Conservation (phyloP, 1,140 invertebrate species). For the Drosophila watanabei region DNA sequence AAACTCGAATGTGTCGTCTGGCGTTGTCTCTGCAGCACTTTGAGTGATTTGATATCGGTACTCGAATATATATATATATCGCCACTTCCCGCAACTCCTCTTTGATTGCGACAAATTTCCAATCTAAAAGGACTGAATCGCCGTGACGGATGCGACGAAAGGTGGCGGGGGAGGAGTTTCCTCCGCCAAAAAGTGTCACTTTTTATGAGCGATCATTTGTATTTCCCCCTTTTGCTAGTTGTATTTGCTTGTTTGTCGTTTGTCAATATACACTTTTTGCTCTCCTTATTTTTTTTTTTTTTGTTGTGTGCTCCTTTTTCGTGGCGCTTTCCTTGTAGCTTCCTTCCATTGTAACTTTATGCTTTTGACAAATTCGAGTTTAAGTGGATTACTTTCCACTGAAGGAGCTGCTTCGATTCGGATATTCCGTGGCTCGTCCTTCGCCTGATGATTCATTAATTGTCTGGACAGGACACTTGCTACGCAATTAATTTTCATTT, state of each 20-base stretch:
- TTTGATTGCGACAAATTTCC: conserved; percentile 81
- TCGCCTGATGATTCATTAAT: conserved; percentile 74
- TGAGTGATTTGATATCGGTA: conserved; percentile 76
- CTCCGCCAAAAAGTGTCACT: conserved; percentile 75
- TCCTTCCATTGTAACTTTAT: conserved; percentile 60
- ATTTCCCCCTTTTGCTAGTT: conserved; percentile 55
- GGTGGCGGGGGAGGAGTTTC: conserved; percentile 3
- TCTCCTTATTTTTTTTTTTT: conserved; percentile 6
- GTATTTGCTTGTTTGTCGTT: conserved; percentile 65
- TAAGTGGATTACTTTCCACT: conserved; percentile 80
- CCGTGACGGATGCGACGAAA: conserved; percentile 76
- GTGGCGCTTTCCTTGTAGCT: conserved; percentile 32
- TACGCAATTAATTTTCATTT: conserved; percentile 71
- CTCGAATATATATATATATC: conserved; percentile 5
- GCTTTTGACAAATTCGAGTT: conserved; percentile 80
- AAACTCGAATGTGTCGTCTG: conserved; percentile 70
- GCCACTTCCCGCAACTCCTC: conserved; percentile 35
- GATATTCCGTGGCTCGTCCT: conserved; percentile 30
- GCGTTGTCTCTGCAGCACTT: conserved; percentile 70
- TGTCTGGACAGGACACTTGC: conserved; percentile 37
- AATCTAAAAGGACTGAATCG: conserved; percentile 64
- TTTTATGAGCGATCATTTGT: conserved; percentile 84
- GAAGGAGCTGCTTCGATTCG: conserved; percentile 18
- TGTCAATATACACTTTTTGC: conserved; percentile 57
- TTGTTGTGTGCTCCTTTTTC: conserved; percentile 19